phyloP scores from a whole-genome alignment of 2,888 invertebrate genomes.

The Sphaeridia pumilis region DNA sequence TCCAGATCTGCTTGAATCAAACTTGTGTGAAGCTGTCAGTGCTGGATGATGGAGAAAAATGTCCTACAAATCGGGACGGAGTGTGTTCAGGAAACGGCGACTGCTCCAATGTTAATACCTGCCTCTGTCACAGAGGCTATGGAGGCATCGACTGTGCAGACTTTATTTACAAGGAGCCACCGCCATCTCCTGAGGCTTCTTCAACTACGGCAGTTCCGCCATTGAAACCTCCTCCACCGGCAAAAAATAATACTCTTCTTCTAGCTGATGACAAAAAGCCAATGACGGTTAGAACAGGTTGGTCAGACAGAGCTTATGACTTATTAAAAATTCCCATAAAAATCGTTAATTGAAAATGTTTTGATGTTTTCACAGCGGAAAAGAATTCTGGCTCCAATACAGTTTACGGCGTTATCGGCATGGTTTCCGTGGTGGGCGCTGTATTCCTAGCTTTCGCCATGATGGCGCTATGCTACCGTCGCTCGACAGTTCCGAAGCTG shows the following conservation, averaged over 20 bases:
- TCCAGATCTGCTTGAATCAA: conserved; percentile 77
- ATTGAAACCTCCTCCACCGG: too few relatives aligned
- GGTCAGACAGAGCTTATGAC: too few relatives aligned
- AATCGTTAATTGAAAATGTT: too few relatives aligned
- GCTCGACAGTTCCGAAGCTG: conserved; percentile 34
- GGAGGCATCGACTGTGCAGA: conserved; percentile 80
- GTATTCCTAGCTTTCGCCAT: conserved; percentile 97
- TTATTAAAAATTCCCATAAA: too few relatives aligned
- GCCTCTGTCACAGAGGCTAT: conserved; percentile 82
- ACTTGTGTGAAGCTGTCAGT: conserved; percentile 78
- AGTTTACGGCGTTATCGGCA: conserved; percentile 92
- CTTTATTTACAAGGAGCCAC: too few relatives aligned
- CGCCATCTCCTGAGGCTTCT: too few relatives aligned
- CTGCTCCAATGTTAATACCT: conserved; percentile 84
- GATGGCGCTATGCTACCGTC: conserved; percentile 93
- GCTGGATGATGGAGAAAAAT: conserved; percentile 71
- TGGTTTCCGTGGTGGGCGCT: conserved; percentile 98
- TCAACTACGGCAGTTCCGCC: too few relatives aligned
- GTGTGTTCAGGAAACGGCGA: conserved; percentile 92
- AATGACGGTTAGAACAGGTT: too few relatives aligned
- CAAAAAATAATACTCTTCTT: too few relatives aligned
- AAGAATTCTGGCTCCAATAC: conserved; percentile 96
- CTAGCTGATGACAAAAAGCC: too few relatives aligned
- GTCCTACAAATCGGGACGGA: conserved; percentile 72
- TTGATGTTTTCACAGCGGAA: conserved; percentile 38